A percentile compares a stretch with the other conserved stretches of the same genome.
phyloP scores from a whole-genome alignment of 2,797 vertebrate species.

The Xenops minutus region DNA sequence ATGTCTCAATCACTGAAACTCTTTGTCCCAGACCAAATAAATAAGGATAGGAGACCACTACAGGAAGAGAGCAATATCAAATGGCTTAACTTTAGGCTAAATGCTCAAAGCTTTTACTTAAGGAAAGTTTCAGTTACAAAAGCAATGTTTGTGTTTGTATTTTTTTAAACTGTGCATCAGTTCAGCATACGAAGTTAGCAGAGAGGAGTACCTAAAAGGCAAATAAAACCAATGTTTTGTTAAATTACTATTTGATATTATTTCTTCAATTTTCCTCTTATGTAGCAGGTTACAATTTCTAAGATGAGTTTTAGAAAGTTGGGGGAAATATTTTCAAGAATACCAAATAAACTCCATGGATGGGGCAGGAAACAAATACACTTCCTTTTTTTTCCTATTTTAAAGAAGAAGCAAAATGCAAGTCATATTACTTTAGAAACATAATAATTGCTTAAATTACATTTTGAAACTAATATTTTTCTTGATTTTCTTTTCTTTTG shows the following conservation, averaged over 20 bases:
- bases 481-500: not conserved
- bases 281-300: not conserved
- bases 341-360: not conserved
- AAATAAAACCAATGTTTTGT: not conserved
- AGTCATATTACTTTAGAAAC: not conserved
- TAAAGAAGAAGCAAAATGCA: not conserved
- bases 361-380: not conserved
- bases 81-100: not conserved
- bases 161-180: not conserved
- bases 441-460: not conserved
- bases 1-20: not conserved
- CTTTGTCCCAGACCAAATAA: not conserved
- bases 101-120: not conserved
- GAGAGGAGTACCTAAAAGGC: not conserved
- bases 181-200: not conserved
- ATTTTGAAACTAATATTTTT: not conserved
- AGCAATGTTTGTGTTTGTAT: not conserved
- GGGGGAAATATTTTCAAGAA: not conserved
- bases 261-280: conserved; percentile 19
- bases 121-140: not conserved
- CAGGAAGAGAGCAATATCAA: not conserved
- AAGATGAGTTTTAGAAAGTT: conserved; percentile 32
- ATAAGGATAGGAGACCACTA: not conserved
- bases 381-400: not conserved
- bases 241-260: conserved; percentile 22